Base-by-base conservation (phyloP, 2,797 vertebrate genomes). In the Spinus pinus region DNA sequence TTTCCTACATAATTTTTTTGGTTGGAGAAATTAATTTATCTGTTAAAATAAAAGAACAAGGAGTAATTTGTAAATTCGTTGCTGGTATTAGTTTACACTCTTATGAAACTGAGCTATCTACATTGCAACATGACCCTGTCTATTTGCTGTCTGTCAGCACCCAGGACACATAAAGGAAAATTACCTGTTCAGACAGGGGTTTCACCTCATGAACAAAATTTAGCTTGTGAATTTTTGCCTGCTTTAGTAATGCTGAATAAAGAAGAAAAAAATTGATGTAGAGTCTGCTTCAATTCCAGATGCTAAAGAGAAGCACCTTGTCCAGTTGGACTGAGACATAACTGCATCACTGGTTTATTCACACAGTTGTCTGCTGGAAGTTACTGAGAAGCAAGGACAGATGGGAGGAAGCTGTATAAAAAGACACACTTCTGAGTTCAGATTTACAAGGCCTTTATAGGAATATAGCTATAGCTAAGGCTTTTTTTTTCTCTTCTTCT, bases 21-120 rank as follows among this genome's bases (percentile, higher is more conserved):
- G 3, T 37, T 66, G 7, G 14, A 88, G 2, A 88, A 75, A 57
- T n/a, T 60, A 31, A n/a, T 56, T 71, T 42, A 25, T 30, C 10
- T 15, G 10, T 19, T 14, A 3, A 75, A 70, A 39, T 17, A n/a
- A 33, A 25, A 20, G 3, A 2, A 30, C 3, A 47, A 71, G 3
- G 54, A 53, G 6, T 11, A 86, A 24, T 1, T 12, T 51, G 10
- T 47, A 81, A 75, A 69, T 73, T 84, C 3, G 7, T 16, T 58
- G 12, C 14, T 25, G 9, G 1, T 51, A 37, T 33, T 35, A 0
- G 0, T 65, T 57, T 74, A 3, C 1, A 22, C 7, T 27, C 9
- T 30, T 21, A n/a, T 4, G 17, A 86, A 88, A 74, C 1, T 5
- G 37, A 19, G 1, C 2, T 72, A 3, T 54, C 31, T 88, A 50